Conservation (phyloP, 2,888 invertebrate genomes). For the Automeris io region DNA sequence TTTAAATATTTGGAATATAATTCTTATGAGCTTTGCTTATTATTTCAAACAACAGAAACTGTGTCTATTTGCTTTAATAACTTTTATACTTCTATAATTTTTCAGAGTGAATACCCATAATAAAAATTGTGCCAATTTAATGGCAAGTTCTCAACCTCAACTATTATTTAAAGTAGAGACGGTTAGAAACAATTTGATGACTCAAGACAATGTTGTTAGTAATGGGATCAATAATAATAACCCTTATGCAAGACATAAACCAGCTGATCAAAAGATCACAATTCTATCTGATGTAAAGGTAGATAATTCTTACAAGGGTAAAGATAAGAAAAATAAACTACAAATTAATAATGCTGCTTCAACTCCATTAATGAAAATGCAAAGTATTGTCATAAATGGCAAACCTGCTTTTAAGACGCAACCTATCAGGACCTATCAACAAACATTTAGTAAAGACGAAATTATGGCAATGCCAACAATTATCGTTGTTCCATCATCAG, state of each 20-base stretch:
- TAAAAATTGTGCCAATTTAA: not conserved
- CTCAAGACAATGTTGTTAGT: not conserved
- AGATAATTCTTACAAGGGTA: slow-evolving; percentile 30
- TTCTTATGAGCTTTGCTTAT: no score
- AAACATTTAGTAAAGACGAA: slow-evolving; percentile 56
- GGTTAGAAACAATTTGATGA: slow-evolving; percentile 3
- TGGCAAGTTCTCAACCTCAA: not conserved
- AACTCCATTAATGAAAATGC: slow-evolving; percentile 49
- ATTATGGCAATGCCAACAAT: slow-evolving; percentile 76
- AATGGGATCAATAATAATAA: not conserved
- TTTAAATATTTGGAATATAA: no score
- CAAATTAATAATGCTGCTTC: slow-evolving; percentile 40
- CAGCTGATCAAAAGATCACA: slow-evolving; percentile 44
- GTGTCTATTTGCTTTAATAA: no score
- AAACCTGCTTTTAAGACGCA: slow-evolving; percentile 50
- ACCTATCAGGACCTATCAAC: slow-evolving; percentile 18
- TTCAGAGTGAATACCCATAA: not conserved
- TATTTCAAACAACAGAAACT: no score
- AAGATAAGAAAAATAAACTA: slow-evolving; percentile 25
- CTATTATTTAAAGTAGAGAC: slow-evolving; percentile 6
- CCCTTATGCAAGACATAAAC: slow-evolving; percentile 24
- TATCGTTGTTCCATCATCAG: slow-evolving; percentile 55
- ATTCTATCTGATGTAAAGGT: slow-evolving; percentile 64
- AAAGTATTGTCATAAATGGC: slow-evolving; percentile 58
- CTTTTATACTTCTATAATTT: no score